Base-by-base conservation (phyloP, 2,797 vertebrate species). In the Eurystomus glaucurus region DNA sequence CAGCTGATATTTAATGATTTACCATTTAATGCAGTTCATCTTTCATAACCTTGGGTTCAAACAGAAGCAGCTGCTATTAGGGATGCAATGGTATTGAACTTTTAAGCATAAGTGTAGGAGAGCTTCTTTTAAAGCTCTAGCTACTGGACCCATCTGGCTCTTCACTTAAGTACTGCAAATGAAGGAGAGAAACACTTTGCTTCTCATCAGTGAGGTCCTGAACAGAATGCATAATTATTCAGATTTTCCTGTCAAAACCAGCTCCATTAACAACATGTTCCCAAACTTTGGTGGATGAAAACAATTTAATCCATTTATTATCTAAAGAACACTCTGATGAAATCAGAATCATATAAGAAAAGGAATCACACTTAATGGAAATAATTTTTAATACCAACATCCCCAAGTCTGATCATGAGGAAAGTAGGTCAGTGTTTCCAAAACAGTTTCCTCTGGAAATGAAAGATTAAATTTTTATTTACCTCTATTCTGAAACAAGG, bases 1-100 rank as follows among this genome's bases (percentile, higher is more conserved):
- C 90, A 94, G 96, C 74, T 95, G 90, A 96, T 97, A 97, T 94
- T 94, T 96, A 98, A 98, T 97, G 97, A 98, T 98, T 98, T 97
- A 95, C 93, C 85, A 97, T 96, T 98, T 97, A 98, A 96, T 92
- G 84, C 74, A 97, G 96, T 97, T 97, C 96, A 94, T 98, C 93
- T 97, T 97, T 96, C 94, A 94, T 95, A 98, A 97, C 96, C 95
- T 69, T 5, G n/a, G 97, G 97, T 98, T 98, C 97, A 98, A 96
- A 97, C 50, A 98, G 95, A 98, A 97, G 94, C 97, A 97, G 95
- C 89, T 96, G 94, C 95, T 97, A 69, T 96, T 97, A 98, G 86
- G 92, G 87, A 94, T 92, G 94, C 70, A 93, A 89, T 33, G 37
- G 93, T 96, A 97, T 57, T 95, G 97, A 98, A 94, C 95, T 97